These are phyloP conservation scores for Schizotus pectinicornis DNA, from an alignment of 2,888 invertebrate genomes.

Conservation along the genomic window DNA sequence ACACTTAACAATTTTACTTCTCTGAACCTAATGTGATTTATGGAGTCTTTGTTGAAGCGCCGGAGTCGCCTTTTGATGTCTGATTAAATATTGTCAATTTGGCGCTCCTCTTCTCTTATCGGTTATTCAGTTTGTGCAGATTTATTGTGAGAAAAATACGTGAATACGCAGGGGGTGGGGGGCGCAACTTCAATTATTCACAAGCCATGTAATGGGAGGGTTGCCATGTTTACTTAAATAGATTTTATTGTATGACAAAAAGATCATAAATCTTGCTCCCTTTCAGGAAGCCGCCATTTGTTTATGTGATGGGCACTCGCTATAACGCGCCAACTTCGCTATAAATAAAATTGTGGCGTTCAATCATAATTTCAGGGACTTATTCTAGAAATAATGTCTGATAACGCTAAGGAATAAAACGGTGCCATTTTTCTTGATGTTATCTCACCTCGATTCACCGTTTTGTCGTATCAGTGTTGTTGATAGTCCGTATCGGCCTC, in stretches of 20 bases:
- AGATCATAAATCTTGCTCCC: conserved; percentile 25
- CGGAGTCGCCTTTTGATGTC: conserved; percentile 40
- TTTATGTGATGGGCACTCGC: conserved; percentile 6
- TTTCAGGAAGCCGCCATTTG: conserved; percentile 10
- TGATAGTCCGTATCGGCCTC: conserved; percentile 23
- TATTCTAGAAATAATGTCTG: too few relatives aligned
- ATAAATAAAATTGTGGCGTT: conserved; percentile 11
- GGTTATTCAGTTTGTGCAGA: conserved; percentile 28
- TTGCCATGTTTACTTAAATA: conserved; percentile 27
- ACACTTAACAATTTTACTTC: conserved; percentile 36
- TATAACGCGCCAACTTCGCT: background rate
- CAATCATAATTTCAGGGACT: conserved; percentile 3
- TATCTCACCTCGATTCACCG: conserved; percentile 11
- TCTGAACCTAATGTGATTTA: conserved; percentile 39
- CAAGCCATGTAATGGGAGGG: conserved; percentile 17
- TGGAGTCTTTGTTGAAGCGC: conserved; percentile 37
- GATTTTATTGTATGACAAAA: conserved; percentile 26
- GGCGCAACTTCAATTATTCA: conserved; percentile 16
- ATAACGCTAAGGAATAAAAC: too few relatives aligned
- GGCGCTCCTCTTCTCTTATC: conserved; percentile 24
- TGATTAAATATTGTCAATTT: conserved; percentile 40
- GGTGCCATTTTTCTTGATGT: conserved; percentile 5
- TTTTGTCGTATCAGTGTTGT: conserved; percentile 13
- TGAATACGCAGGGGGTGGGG: background rate
- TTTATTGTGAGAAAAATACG: conserved; percentile 25